phyloP scores from a whole-genome alignment of 2,113 vertebrate species.

The Poecilia latipinna region DNA sequence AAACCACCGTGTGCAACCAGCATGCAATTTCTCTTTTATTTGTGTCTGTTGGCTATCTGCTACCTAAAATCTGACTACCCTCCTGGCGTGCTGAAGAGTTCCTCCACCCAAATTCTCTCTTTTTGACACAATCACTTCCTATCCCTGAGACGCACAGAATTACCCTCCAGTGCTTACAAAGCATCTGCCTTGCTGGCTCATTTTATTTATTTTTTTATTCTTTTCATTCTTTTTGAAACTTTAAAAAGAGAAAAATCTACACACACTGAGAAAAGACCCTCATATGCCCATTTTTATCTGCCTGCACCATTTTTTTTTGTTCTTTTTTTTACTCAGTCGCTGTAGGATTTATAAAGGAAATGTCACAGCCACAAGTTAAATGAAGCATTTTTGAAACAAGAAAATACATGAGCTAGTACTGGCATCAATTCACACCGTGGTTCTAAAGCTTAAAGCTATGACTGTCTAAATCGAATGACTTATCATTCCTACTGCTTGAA shows the following conservation, averaged over 20 bases:
- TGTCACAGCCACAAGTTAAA: conserved; percentile 11
- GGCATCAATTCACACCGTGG: background rate
- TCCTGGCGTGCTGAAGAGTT: conserved; percentile 52
- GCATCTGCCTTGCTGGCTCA: conserved; percentile 25
- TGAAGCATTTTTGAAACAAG: conserved; percentile 32
- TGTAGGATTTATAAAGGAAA: conserved; percentile 19
- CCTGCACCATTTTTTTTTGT: background rate
- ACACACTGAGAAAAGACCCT: background rate
- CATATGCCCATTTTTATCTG: conserved; percentile 26
- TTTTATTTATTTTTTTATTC: background rate
- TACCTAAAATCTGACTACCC: conserved; percentile 47
- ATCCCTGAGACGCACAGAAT: conserved; percentile 58
- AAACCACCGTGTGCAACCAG: conserved; percentile 22
- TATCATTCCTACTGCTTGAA: background rate
- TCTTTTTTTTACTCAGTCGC: conserved; percentile 27
- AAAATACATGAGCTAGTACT: conserved; percentile 5
- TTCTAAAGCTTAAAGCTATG: background rate
- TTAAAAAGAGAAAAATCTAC: conserved; percentile 4
- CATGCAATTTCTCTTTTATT: conserved; percentile 10
- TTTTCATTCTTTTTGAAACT: conserved; percentile 2
- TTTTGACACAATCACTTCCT: conserved; percentile 59
- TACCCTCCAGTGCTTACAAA: conserved; percentile 10
- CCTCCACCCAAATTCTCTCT: conserved; percentile 43
- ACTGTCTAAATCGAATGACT: background rate
- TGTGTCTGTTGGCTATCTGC: conserved; percentile 6